A percentile compares a stretch with the other conserved stretches of the same genome.
These are phyloP conservation scores for Iguana delicatissima DNA, from an alignment of 2,797 vertebrate species.

Conservation along the genomic window DNA sequence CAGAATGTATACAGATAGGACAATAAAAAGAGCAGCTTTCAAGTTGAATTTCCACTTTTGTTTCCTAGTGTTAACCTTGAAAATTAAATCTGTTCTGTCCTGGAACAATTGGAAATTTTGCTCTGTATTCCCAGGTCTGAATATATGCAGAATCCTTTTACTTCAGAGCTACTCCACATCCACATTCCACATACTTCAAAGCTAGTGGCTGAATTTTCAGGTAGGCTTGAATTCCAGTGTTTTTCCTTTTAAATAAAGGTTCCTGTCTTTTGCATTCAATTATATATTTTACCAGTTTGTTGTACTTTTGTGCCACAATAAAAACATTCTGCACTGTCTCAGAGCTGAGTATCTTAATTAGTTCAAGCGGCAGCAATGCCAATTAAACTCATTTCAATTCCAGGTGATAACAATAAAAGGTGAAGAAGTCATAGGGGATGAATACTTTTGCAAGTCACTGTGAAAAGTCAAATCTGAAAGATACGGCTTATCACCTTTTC, in stretches of 20 bases:
- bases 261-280: too few relatives aligned
- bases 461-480: too few relatives aligned
- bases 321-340: too few relatives aligned
- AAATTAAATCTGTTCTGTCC: neutral
- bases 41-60: neutral
- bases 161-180: neutral
- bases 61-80: neutral
- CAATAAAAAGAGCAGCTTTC: neutral
- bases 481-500: too few relatives aligned
- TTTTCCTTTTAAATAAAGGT: neutral
- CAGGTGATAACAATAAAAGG: too few relatives aligned
- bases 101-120: neutral
- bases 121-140: neutral
- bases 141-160: neutral
- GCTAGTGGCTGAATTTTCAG: neutral
- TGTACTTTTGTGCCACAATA: too few relatives aligned
- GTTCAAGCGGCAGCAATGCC: too few relatives aligned
- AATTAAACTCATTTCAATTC: too few relatives aligned
- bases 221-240: neutral
- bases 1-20: neutral
- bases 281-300: too few relatives aligned
- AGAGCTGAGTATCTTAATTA: too few relatives aligned
- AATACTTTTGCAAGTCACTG: too few relatives aligned
- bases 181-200: neutral
- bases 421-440: too few relatives aligned